Conservation (phyloP, 2,888 invertebrate species). For the Hipparchia semele region DNA sequence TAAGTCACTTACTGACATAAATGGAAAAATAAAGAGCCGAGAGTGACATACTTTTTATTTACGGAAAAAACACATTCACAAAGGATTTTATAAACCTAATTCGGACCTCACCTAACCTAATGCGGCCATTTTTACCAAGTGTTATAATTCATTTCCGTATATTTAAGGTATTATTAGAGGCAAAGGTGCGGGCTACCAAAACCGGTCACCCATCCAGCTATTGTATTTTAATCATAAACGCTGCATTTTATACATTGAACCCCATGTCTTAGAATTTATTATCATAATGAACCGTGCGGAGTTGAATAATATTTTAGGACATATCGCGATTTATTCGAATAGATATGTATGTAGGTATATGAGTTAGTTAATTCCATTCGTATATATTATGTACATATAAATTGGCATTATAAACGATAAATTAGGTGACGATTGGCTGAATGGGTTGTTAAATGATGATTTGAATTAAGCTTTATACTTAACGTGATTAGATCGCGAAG, state of each 20-base stretch:
- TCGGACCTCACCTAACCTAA: no score
- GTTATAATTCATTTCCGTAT: no score
- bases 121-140: no score
- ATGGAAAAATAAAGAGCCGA: no score
- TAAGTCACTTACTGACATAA: no score
- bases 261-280: conserved; percentile 43
- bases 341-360: conserved; percentile 23
- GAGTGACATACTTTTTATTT: no score
- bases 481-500: not conserved
- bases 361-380: conserved; percentile 26
- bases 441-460: conserved; percentile 17
- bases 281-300: conserved; percentile 48
- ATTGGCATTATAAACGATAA: conserved; percentile 22
- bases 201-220: no score
- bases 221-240: conserved; percentile 25
- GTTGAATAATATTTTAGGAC: conserved; percentile 45
- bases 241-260: conserved; percentile 31
- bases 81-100: no score
- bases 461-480: conserved; percentile 15
- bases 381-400: conserved; percentile 33
- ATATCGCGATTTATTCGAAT: conserved; percentile 32
- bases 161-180: no score
- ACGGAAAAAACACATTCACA: no score
- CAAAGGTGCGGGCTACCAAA: no score
- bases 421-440: conserved; percentile 22